A percentile compares a stretch with the other conserved stretches of the same genome.
Conservation (phyloP, 2,888 invertebrate species). For the Suillia variegata region DNA sequence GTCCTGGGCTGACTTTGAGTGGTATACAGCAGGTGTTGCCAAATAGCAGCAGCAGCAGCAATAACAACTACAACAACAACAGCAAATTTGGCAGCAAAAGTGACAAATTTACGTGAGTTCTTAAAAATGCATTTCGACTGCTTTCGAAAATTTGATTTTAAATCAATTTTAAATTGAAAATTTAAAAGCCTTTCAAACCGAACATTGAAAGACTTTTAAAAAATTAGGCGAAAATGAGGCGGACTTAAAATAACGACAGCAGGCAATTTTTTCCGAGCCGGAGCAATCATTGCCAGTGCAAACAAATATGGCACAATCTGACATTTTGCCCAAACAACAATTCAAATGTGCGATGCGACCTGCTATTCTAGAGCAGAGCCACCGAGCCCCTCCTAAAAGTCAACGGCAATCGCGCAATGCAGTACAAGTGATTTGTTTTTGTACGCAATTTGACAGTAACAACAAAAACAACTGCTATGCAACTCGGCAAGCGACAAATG, state of each 20-base stretch:
- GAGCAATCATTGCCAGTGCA: neutral
- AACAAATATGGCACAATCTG: neutral
- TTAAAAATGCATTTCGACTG: neutral
- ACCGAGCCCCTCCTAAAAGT: neutral
- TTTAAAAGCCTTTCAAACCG: neutral
- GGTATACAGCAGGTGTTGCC: neutral
- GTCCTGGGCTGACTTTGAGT: neutral
- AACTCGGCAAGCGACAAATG: neutral
- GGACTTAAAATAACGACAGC: neutral
- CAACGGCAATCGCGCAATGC: neutral
- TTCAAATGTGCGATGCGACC: neutral
- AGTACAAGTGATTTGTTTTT: neutral
- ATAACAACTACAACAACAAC: conserved; percentile 23
- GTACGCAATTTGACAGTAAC: neutral
- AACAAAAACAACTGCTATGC: conserved; percentile 25
- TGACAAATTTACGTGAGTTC: neutral
- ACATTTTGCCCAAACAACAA: neutral
- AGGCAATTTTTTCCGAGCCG: neutral
- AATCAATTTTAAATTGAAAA: neutral
- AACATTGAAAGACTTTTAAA: neutral
- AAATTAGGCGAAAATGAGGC: neutral
- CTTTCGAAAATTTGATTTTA: neutral
- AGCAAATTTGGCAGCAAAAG: neutral
- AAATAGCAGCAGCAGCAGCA: neutral
- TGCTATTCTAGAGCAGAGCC: neutral